phyloP scores from a whole-genome alignment of 2,797 vertebrate genomes.

The Schizothorax lantsangensis region DNA sequence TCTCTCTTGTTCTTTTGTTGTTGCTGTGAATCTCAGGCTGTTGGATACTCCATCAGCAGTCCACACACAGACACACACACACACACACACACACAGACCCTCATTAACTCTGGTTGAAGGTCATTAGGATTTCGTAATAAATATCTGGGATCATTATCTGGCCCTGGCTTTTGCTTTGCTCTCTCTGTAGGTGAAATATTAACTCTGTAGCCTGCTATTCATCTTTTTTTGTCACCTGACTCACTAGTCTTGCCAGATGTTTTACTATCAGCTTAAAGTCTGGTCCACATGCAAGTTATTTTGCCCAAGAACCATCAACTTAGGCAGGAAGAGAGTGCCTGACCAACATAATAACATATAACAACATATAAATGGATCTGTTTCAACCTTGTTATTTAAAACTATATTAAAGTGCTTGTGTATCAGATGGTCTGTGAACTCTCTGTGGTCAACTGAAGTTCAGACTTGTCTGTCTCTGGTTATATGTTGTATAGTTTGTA shows the following conservation, averaged over 20 bases:
- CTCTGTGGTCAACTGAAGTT: background rate
- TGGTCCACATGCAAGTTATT: background rate
- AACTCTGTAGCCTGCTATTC: slow-evolving; percentile 1
- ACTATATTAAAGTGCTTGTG: background rate
- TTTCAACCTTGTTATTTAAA: background rate
- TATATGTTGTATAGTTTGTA: background rate
- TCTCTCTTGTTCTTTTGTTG: slow-evolving; percentile 18
- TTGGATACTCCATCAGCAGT: background rate
- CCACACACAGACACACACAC: background rate
- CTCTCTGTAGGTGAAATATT: slow-evolving; percentile 33
- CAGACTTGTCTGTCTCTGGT: background rate
- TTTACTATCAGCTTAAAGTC: background rate
- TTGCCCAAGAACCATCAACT: background rate
- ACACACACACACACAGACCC: background rate
- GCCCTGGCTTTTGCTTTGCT: background rate
- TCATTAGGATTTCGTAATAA: slow-evolving; percentile 47
- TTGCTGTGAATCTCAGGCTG: slow-evolving; percentile 10
- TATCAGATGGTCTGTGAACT: background rate
- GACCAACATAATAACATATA: background rate
- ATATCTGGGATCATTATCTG: slow-evolving; percentile 48
- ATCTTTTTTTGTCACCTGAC: background rate
- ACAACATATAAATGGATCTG: background rate
- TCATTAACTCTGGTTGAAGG: slow-evolving; percentile 32
- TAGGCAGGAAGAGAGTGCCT: background rate
- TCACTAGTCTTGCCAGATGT: background rate